Conservation (phyloP, 2,113 vertebrate species). For the Passerina amoena region DNA sequence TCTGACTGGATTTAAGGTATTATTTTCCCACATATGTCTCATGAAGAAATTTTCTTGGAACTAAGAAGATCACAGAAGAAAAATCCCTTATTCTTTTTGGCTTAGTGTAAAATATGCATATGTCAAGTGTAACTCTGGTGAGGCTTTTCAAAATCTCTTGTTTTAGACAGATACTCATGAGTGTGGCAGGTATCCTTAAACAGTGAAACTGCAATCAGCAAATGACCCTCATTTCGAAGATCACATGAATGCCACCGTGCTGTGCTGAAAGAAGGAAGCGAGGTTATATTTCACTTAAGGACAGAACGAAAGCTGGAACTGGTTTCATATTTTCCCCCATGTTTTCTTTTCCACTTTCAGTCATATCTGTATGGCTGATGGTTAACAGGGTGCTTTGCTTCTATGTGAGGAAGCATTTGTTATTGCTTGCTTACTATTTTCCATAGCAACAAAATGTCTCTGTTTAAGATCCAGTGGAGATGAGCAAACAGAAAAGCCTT, state of each 20-base stretch:
- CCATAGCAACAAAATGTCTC: conserved; percentile 52
- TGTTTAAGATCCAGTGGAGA: conserved; percentile 49
- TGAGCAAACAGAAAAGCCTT: conserved; percentile 50
- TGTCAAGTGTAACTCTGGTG: not conserved
- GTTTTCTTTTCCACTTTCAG: conserved; percentile 29
- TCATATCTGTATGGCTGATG: conserved; percentile 17
- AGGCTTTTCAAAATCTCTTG: not conserved
- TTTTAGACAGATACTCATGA: not conserved
- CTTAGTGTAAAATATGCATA: not conserved
- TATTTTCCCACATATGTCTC: not conserved
- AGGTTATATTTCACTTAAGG: not conserved
- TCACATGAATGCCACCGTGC: not conserved
- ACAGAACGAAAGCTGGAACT: not conserved
- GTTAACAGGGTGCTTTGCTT: conserved; percentile 29
- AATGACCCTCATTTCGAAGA: not conserved
- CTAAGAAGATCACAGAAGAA: conserved; percentile 1
- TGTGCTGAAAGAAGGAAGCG: not conserved
- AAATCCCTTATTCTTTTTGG: not conserved
- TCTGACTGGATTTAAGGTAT: not conserved
- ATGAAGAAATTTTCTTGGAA: conserved; percentile 3
- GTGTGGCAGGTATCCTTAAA: not conserved
- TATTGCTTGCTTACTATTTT: conserved; percentile 27
- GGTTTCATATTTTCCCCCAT: not conserved
- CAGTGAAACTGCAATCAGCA: not conserved
- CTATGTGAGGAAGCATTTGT: conserved; percentile 24